Conservation (phyloP, 2,797 vertebrate genomes). For the Neoniphon sammara region DNA sequence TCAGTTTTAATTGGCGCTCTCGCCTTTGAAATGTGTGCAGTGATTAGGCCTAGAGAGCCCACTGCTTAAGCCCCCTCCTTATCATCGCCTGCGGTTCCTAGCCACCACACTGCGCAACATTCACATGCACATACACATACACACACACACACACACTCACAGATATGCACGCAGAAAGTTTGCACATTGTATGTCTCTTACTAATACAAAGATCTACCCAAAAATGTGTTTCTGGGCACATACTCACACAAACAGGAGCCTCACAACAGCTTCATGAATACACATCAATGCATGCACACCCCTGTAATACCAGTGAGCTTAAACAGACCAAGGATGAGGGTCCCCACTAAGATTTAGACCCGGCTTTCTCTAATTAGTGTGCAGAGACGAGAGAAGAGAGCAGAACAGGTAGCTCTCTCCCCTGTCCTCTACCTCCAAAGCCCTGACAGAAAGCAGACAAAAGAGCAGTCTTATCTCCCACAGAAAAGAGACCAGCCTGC, state of each 20-base stretch:
- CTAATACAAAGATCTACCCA: slow-evolving; percentile 47
- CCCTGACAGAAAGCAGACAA: slow-evolving; percentile 71
- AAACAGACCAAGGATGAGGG: slow-evolving; percentile 43
- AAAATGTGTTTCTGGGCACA: slow-evolving; percentile 52
- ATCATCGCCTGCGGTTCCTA: slow-evolving; percentile 72
- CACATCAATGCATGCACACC: slow-evolving; percentile 22
- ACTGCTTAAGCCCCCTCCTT: slow-evolving; percentile 75
- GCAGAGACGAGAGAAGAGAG: slow-evolving; percentile 75
- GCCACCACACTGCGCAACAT: slow-evolving; percentile 48
- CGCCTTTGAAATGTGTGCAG: slow-evolving; percentile 80
- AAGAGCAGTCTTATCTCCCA: slow-evolving; percentile 65
- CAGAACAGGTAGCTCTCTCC: slow-evolving; percentile 67
- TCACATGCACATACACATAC: slow-evolving; percentile 29
- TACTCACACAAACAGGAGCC: slow-evolving; percentile 44
- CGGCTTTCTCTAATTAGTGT: slow-evolving; percentile 74
- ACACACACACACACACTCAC: slow-evolving; percentile 21
- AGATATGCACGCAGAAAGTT: not conserved
- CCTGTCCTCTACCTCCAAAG: slow-evolving; percentile 60
- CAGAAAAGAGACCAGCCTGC: slow-evolving; percentile 60
- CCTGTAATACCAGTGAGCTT: slow-evolving; percentile 17
- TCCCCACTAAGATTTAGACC: slow-evolving; percentile 64
- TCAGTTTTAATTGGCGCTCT: slow-evolving; percentile 83
- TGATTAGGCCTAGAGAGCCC: slow-evolving; percentile 78
- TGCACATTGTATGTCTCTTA: slow-evolving; percentile 13
- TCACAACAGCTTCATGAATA: slow-evolving; percentile 50